These are phyloP conservation scores for Chironomus riparius DNA, from an alignment of 2,888 invertebrate genomes.

Conservation along the genomic window DNA sequence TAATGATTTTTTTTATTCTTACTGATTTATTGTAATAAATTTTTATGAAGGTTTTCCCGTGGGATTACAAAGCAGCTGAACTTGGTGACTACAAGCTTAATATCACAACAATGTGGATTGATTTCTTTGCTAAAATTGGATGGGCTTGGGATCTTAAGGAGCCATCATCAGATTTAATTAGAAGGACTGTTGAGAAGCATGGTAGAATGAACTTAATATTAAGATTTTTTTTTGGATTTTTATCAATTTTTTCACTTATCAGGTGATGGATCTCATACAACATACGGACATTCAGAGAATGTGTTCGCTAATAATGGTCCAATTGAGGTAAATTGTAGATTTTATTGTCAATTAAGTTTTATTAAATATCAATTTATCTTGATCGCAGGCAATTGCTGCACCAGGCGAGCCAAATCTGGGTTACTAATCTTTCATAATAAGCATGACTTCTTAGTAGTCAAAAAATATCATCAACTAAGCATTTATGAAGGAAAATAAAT, in stretches of 20 bases:
- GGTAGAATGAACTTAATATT: constrained; percentile 29
- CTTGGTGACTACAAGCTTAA: constrained; percentile 61
- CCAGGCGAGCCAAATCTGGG: constrained; percentile 18
- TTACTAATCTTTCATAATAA: background rate
- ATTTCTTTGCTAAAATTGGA: constrained; percentile 58
- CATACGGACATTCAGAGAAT: background rate
- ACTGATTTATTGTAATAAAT: constrained; percentile 60
- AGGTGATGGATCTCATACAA: constrained; percentile 20
- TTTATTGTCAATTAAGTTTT: background rate
- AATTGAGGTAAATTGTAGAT: background rate
- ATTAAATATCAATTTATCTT: background rate
- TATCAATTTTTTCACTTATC: background rate
- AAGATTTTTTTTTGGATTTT: background rate
- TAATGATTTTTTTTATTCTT: background rate
- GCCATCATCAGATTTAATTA: constrained; percentile 49
- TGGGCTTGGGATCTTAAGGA: constrained; percentile 70
- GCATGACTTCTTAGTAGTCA: too few relatives aligned
- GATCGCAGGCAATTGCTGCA: background rate
- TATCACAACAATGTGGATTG: constrained; percentile 58
- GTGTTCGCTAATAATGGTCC: background rate
- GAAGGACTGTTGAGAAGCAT: constrained; percentile 47
- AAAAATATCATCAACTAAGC: too few relatives aligned
- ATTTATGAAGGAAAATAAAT: too few relatives aligned
- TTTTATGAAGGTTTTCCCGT: constrained; percentile 87
- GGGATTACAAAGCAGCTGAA: constrained; percentile 88